Base-by-base conservation (phyloP, 2,888 invertebrate species). In the Cartodere bifasciata region DNA sequence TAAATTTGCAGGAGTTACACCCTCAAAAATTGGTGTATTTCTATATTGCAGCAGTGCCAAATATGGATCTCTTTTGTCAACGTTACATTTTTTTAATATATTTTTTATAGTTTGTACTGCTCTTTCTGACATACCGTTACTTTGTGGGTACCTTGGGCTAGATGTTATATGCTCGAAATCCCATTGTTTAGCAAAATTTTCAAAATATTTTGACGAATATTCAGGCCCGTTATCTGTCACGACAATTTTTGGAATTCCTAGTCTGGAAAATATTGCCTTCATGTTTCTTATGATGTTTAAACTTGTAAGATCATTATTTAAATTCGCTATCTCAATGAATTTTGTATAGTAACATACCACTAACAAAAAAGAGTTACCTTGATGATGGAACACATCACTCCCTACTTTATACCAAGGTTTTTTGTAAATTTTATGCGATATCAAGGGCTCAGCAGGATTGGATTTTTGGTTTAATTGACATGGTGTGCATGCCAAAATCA, bases 181-280 rank as follows among this genome's bases (percentile, higher is more conserved):
- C 21, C 32, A 36, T 21, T 40, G 31, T 16, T 26, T 37, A 11
- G 36, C 32, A 36, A 46, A 45, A 6, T 24, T 16, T 31, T 39
- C 32, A 14, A 48, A 39, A 34, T 41, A 28, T 16, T 28, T 22
- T 4, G 32, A 25, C 4, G 16, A 29, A 24, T 38, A 43, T 31
- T 49, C 43, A 14, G 34, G 39, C 16, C 46, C 47, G 20, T 41
- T 41, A 24, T 48, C 47, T n/a, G 41, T 23, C 14, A 35, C 39
- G 11, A 47, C 33, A 13, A 40, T 13, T 16, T 32, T 20, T 17
- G 38, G 39, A 24, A 39, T 42, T 6, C 38, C 40, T 12, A 40
- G 35, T 22, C 36, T 27, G 3, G 34, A n/a, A 30, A 37, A 37
- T 10, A 34, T 31, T 29, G 17, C 14, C 15, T 29, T 21, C 6